These are phyloP conservation scores for Lepidostoma basale DNA, from an alignment of 1,140 invertebrate species.

Conservation along the genomic window DNA sequence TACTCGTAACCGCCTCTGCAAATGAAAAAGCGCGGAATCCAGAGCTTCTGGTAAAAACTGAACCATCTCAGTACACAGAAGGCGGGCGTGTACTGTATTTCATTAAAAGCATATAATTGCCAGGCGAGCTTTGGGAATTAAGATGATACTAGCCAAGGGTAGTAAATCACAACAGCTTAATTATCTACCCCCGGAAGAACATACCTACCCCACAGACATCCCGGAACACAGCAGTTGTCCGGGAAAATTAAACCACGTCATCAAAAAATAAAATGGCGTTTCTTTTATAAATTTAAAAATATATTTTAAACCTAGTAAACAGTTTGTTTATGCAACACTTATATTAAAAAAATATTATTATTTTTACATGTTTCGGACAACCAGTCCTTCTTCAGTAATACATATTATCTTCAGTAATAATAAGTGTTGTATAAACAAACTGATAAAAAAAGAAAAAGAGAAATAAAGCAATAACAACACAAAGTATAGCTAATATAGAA, in stretches of 20 bases:
- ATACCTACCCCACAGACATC: background rate
- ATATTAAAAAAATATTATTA: too few relatives aligned
- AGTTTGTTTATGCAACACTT: background rate
- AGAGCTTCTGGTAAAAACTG: constrained; percentile 3
- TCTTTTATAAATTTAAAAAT: background rate
- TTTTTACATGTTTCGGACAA: too few relatives aligned
- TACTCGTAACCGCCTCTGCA: background rate
- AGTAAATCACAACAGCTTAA: constrained; percentile 29
- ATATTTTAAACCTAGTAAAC: background rate
- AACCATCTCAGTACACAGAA: background rate
- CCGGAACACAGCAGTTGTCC: background rate
- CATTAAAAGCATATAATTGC: constrained; percentile 46
- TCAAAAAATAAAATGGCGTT: background rate
- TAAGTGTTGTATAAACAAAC: too few relatives aligned
- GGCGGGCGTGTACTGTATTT: constrained; percentile 36
- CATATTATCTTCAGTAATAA: too few relatives aligned
- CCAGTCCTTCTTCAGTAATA: too few relatives aligned
- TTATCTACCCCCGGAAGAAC: constrained; percentile 3
- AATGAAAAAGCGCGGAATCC: background rate
- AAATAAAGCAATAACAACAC: too few relatives aligned
- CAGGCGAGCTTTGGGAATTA: constrained; percentile 36
- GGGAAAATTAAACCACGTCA: background rate
- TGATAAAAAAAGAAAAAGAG: too few relatives aligned
- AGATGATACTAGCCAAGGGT: constrained; percentile 39
- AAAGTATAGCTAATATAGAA: too few relatives aligned